A percentile compares a stretch with the other conserved stretches of the same genome.
These are phyloP conservation scores for Chymomyza fuscimana DNA, from an alignment of 2,888 invertebrate species.

Conservation along the genomic window DNA sequence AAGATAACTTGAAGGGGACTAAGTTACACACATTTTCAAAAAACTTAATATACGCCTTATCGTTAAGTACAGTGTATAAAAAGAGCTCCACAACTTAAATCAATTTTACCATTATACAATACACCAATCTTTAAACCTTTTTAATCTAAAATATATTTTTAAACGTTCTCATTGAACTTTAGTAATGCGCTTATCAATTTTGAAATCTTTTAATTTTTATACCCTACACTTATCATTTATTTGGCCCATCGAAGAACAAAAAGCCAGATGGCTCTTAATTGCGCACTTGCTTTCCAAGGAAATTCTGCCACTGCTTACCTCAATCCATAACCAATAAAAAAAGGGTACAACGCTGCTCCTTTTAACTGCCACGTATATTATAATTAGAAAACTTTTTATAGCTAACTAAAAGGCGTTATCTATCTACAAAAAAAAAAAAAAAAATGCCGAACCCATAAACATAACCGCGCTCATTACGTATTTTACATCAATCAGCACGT, in stretches of 20 bases:
- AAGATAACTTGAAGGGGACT: too few species aligned
- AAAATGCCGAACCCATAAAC: not conserved
- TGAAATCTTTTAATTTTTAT: not conserved
- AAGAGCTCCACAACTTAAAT: too few species aligned
- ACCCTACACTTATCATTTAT: not conserved
- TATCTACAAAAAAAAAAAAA: not conserved
- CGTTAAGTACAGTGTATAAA: too few species aligned
- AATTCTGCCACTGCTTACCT: not conserved
- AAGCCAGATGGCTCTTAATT: not conserved
- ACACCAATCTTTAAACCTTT: too few species aligned
- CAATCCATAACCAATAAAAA: not conserved
- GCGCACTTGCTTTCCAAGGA: not conserved
- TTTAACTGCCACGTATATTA: slow-evolving; percentile 1
- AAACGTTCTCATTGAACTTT: too few species aligned
- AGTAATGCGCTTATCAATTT: not conserved
- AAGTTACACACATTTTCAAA: too few species aligned
- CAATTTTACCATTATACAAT: too few species aligned
- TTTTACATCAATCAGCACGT: slow-evolving; percentile 73
- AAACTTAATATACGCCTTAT: too few species aligned
- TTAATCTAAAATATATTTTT: too few species aligned
- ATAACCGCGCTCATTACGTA: slow-evolving; percentile 68
- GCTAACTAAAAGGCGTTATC: not conserved
- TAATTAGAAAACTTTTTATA: slow-evolving; percentile 12
- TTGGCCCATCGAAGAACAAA: not conserved
- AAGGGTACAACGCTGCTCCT: not conserved